Conservation (phyloP, 2,888 invertebrate genomes). For the Leptopilina drosophilae region DNA sequence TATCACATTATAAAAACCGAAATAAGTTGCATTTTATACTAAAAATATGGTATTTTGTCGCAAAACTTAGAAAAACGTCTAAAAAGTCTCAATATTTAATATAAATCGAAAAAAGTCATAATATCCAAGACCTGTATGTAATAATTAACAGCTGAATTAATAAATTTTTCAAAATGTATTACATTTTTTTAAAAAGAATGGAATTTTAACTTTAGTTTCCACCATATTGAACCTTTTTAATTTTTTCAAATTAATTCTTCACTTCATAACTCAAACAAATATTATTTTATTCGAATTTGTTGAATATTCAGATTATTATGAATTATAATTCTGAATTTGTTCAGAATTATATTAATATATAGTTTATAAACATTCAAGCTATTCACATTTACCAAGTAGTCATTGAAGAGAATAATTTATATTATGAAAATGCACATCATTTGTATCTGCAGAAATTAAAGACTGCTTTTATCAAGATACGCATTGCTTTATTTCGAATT, state of each 20-base stretch:
- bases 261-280: neutral
- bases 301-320: constrained; percentile 21
- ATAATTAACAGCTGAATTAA: no score
- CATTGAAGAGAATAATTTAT: neutral
- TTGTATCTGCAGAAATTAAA: constrained; percentile 37
- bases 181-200: no score
- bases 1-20: no score
- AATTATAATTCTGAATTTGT: no score
- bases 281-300: constrained; percentile 6
- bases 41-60: no score
- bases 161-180: no score
- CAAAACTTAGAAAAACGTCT: no score
- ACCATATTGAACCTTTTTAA: neutral
- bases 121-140: no score
- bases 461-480: constrained; percentile 31
- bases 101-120: no score
- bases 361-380: constrained; percentile 19
- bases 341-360: neutral
- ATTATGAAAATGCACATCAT: neutral
- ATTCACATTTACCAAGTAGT: neutral
- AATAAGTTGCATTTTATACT: no score
- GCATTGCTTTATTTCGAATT: constrained; percentile 7
- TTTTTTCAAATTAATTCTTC: neutral
- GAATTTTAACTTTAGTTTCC: no score
- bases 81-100: no score